A percentile compares a stretch with the other conserved stretches of the same genome.
Evolutionary conservation across 1,140 invertebrate genomes (phyloP).

Genomic region (Bacillus rossius): DNA sequence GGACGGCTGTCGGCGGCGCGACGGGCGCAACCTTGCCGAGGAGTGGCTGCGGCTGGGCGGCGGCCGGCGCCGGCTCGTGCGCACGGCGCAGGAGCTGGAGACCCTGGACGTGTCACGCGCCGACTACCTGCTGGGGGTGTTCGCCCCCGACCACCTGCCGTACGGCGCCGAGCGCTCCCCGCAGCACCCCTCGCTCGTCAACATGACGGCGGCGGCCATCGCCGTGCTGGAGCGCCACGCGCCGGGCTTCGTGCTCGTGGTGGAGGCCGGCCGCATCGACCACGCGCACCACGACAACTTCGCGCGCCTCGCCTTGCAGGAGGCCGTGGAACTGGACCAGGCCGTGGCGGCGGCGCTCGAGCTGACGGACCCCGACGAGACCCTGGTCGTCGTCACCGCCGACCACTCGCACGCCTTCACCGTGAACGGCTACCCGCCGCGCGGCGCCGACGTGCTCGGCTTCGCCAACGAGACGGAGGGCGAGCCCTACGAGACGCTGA

Average conservation of each 20-base stretch:
- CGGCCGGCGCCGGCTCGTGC: neutral
- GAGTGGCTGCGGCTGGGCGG: slow-evolving; percentile 43
- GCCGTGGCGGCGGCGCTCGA: slow-evolving; percentile 52
- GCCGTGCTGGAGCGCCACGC: neutral
- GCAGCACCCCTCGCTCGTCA: slow-evolving; percentile 5
- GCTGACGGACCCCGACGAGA: slow-evolving; percentile 53
- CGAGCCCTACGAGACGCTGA: slow-evolving; percentile 46
- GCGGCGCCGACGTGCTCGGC: slow-evolving; percentile 57
- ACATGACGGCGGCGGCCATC: slow-evolving; percentile 4
- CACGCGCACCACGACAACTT: slow-evolving; percentile 71
- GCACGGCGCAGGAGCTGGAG: neutral
- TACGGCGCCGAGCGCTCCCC: neutral
- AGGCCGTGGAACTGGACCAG: slow-evolving; percentile 60
- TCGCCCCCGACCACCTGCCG: neutral
- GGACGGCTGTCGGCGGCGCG: slow-evolving; percentile 41
- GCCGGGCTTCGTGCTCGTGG: neutral
- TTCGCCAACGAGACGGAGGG: slow-evolving; percentile 22
- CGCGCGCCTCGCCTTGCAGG: slow-evolving; percentile 60
- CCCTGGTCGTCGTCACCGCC: slow-evolving; percentile 66
- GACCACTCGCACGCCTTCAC: slow-evolving; percentile 70
- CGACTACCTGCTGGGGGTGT: slow-evolving; percentile 43
- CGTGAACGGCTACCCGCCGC: slow-evolving; percentile 57
- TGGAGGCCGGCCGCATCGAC: slow-evolving; percentile 71
- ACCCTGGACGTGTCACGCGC: slow-evolving; percentile 23
- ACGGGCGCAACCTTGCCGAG: slow-evolving; percentile 50